Conservation (phyloP, 2,113 vertebrate genomes). For the Excalfactoria chinensis region DNA sequence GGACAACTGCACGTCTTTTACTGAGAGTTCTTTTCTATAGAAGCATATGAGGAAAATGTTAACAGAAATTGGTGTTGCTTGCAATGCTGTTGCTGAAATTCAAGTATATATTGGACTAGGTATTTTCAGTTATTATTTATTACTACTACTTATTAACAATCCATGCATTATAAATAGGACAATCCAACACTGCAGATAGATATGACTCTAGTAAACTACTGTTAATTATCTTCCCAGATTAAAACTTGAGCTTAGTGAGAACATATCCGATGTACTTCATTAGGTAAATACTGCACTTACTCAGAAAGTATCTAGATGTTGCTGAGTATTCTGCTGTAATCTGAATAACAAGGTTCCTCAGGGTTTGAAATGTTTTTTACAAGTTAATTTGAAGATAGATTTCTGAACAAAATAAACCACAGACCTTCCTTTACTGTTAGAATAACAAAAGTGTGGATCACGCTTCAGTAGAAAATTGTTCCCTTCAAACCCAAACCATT, state of each 20-base stretch:
- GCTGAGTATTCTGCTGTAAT: background rate
- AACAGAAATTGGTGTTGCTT: background rate
- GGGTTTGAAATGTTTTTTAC: background rate
- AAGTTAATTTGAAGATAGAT: background rate
- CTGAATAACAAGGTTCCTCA: background rate
- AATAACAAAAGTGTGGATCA: background rate
- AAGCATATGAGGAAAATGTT: background rate
- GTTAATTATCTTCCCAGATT: background rate
- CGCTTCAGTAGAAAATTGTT: background rate
- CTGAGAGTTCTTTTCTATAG: background rate
- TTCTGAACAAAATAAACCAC: background rate
- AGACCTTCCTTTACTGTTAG: background rate
- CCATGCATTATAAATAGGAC: background rate
- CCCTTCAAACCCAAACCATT: too few species aligned
- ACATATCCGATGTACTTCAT: rapidly evolving
- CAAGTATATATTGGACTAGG: rapidly evolving
- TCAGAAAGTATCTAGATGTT: background rate
- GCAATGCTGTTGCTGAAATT: background rate
- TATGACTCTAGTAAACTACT: background rate
- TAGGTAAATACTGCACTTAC: background rate
- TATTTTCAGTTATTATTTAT: background rate
- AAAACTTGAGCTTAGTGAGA: background rate
- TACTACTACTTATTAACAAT: background rate
- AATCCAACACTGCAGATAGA: background rate
- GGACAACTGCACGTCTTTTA: background rate